Evolutionary conservation across 2,888 invertebrate species (phyloP), one percentile per base, ranked within the genome.

Genomic region (Campopleginae sp.): DNA sequence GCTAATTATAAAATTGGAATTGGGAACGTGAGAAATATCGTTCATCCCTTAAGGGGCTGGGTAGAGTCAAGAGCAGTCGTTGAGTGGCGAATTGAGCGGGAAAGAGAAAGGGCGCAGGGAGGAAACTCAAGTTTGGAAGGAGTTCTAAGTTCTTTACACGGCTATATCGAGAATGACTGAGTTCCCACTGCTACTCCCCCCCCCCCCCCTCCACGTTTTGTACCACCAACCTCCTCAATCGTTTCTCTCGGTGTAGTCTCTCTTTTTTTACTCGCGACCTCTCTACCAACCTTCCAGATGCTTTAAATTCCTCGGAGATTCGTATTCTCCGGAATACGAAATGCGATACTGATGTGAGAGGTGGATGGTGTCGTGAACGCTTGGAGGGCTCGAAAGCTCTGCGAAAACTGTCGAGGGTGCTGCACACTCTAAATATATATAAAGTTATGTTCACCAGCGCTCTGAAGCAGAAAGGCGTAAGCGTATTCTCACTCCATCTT

Each of bases 271-370:
- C 68, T 23, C 46, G 58, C 79, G 74, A 75, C 79, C 79, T 82
- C 79, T 65, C 79, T 75, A 80, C 72, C 84, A 79, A 86, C 83
- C 84, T 87, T 76, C 81, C 84, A 82, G 86, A 85, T 88, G 87
- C 86, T 89, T 86, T 86, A 82, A 88, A 89, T 89, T 89, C 89
- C 87, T 82, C 81, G 74, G 88, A 88, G 88, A 90, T 90, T 90
- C 89, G 89, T 89, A 89, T 89, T 88, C 86, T 79, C 54, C 82
- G 86, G 90, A 89, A 90, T 90, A 90, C 89, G 86, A 89, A 91
- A 91, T 90, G 88, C 81, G 88, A 90, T 89, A 88, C 87, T 87
- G 88, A 89, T 86, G 84, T 68, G 84, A 81, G 80, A 87, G 79
- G 70, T 44, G 61, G 61, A 44, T 17, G 61, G 58, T 58, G 58